Conservation (phyloP, 1,140 invertebrate species). For the Leucophenga varia region DNA sequence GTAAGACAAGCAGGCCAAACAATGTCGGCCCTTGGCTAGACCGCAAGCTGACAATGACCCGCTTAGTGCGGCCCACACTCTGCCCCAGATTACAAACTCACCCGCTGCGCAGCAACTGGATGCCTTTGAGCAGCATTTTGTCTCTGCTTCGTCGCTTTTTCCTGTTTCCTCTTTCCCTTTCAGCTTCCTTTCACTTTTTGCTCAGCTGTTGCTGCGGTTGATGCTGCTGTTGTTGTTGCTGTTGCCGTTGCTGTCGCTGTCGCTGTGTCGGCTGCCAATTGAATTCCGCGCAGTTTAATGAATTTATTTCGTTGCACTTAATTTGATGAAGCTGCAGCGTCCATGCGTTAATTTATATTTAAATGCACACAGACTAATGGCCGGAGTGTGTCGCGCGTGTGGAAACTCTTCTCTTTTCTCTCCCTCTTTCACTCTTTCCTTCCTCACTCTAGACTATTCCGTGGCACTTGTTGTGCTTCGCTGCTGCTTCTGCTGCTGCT, state of each 20-base stretch:
- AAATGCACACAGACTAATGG: slow-evolving; percentile 20
- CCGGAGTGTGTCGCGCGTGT: slow-evolving; percentile 9
- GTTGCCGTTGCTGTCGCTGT: no score
- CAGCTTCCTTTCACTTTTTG: slow-evolving; percentile 15
- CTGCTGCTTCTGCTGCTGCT: slow-evolving; percentile 1
- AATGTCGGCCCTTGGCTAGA: slow-evolving; percentile 16
- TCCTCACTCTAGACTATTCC: no score
- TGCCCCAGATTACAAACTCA: slow-evolving; percentile 20
- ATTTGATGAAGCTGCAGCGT: slow-evolving; percentile 29
- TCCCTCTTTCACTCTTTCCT: no score
- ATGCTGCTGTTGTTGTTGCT: no score
- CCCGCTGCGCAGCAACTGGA: slow-evolving; percentile 36
- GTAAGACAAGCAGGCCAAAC: slow-evolving; percentile 25
- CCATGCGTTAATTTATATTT: slow-evolving; percentile 39
- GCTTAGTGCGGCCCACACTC: slow-evolving; percentile 12
- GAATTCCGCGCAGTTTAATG: slow-evolving; percentile 33
- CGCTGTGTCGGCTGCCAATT: slow-evolving; percentile 14
- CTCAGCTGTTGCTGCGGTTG: slow-evolving; percentile 16
- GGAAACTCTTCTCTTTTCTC: slow-evolving; percentile 1
- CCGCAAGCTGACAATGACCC: slow-evolving; percentile 18
- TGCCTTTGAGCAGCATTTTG: slow-evolving; percentile 42
- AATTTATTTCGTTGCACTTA: slow-evolving; percentile 36
- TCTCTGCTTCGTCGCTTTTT: slow-evolving; percentile 3
- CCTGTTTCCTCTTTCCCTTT: slow-evolving; percentile 19
- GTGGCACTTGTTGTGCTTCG: slow-evolving; percentile 43